Percentiles rank a stretch among this genome's conserved stretches.
These are phyloP conservation scores for Bufotes viridis DNA, from an alignment of 2,797 vertebrate genomes.

Conservation along the genomic window DNA sequence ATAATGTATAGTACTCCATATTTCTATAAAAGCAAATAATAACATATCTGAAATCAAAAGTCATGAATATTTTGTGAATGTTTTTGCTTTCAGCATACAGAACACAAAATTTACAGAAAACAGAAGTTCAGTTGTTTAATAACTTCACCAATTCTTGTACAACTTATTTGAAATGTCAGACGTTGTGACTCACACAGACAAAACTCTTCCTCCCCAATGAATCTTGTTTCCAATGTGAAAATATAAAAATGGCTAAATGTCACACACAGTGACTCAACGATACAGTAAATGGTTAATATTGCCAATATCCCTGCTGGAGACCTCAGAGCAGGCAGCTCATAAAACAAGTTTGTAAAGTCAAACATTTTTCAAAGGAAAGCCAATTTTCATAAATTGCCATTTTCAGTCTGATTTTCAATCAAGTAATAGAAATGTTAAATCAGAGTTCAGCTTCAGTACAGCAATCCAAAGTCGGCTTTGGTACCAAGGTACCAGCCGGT, in stretches of 20 bases:
- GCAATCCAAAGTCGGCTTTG: not conserved
- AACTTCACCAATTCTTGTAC: not conserved
- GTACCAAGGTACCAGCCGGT: too few relatives aligned
- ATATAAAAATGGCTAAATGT: constrained; percentile 33
- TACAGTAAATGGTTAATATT: constrained; percentile 33
- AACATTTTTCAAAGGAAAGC: constrained; percentile 2
- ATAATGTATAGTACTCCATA: too few relatives aligned
- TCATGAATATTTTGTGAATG: not conserved
- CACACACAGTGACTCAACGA: constrained; percentile 34
- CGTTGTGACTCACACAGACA: constrained; percentile 17
- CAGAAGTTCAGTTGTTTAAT: not conserved
- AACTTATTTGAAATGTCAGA: constrained; percentile 36
- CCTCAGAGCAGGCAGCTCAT: constrained; percentile 14
- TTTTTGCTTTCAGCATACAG: not conserved
- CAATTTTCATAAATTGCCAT: not conserved
- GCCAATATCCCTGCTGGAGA: constrained; percentile 27
- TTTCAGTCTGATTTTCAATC: not conserved
- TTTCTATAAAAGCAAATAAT: too few relatives aligned
- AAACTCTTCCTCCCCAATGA: constrained; percentile 26
- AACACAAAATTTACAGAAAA: not conserved
- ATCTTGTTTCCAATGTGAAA: constrained; percentile 23
- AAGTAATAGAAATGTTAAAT: not conserved
- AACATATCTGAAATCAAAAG: too few relatives aligned
- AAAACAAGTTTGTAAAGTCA: not conserved
- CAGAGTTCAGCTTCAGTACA: not conserved